Base-by-base conservation (phyloP, 2,888 invertebrate genomes). In the Noctua comes region DNA sequence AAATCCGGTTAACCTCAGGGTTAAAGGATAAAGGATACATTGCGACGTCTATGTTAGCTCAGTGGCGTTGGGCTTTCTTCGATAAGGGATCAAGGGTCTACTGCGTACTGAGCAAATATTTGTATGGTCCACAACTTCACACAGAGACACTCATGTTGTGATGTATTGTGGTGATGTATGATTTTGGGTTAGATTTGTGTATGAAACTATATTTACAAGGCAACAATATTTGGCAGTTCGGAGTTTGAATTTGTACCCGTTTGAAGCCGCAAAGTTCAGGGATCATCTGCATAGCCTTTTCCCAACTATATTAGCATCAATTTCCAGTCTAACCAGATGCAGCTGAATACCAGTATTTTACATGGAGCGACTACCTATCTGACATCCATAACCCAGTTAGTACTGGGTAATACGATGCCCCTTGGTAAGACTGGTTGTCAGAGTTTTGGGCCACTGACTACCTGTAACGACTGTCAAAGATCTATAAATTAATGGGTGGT, bases 101-200 rank as follows among this genome's bases (percentile, higher is more conserved):
- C 21, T 51, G 8, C 31, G 16, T 8, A 21, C 31, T 62, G 31
- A 73, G 48, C 13, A 51, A 79, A 79, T 80, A 80, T 79, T 80
- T 80, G 40, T 51, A 68, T 43, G 11, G 7, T 2, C 18, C 16
- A 24, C 48, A 80, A 16, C 1, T 7, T 10, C 21, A 24, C 40
- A 66, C 31, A 51, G 11, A 59, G 8, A 46, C 5, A 64, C 36
- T 11, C 24, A 31, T 31, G 43, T 18, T 18, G 24, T n/a, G 6
- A 51, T 51, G 13, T 64, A 27, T 18, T 48, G 24, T 57, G n/a
- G 13, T n/a, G 13, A 1, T 57, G 62, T 62, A 57, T 46, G 36
- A 40, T 27, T 57, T 65, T 36, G 46, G n/a, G 62, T 68, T 31
- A 18, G 6, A 48, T 40, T 74, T 40, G 5, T 36, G 0, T 3